Conservation (phyloP, 2,888 invertebrate species). For the Latrodectus hesperus region DNA sequence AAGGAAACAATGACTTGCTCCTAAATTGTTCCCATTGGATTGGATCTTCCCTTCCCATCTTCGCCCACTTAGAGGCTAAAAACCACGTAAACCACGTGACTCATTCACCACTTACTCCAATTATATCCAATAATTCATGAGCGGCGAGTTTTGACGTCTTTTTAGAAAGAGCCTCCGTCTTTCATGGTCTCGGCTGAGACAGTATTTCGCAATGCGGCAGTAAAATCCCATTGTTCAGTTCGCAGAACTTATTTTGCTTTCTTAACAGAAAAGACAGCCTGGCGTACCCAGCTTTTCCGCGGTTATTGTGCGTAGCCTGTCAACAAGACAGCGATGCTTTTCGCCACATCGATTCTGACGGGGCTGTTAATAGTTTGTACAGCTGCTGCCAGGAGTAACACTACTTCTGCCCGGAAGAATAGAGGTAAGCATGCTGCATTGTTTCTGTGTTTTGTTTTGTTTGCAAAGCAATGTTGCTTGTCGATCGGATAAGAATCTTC, state of each 20-base stretch:
- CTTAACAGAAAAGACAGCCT: slow-evolving; percentile 11
- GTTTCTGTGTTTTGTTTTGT: slow-evolving; percentile 1
- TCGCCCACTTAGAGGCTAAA: slow-evolving; percentile 40
- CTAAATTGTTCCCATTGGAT: slow-evolving; percentile 26
- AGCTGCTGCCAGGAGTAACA: slow-evolving; percentile 52
- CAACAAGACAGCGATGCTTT: slow-evolving; percentile 40
- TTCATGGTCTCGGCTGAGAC: slow-evolving; percentile 16
- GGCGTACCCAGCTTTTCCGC: slow-evolving; percentile 4
- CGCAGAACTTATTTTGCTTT: background rate
- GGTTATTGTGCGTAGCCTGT: slow-evolving; percentile 42
- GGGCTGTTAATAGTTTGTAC: slow-evolving; percentile 24
- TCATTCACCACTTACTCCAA: slow-evolving; percentile 61
- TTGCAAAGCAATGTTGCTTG: background rate
- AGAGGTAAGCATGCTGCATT: slow-evolving; percentile 31
- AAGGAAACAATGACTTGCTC: background rate
- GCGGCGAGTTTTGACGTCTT: slow-evolving; percentile 30
- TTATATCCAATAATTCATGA: slow-evolving; percentile 61
- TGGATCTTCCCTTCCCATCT: background rate
- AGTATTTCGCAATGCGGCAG: slow-evolving; percentile 26
- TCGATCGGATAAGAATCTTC: too few relatives aligned
- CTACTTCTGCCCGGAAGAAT: slow-evolving; percentile 6
- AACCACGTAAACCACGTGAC: slow-evolving; percentile 62
- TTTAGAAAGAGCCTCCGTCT: slow-evolving; percentile 15
- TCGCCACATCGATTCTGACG: slow-evolving; percentile 36
- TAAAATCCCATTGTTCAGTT: slow-evolving; percentile 48